Conservation (phyloP, 2,797 vertebrate species). For the Octomys mimax region DNA sequence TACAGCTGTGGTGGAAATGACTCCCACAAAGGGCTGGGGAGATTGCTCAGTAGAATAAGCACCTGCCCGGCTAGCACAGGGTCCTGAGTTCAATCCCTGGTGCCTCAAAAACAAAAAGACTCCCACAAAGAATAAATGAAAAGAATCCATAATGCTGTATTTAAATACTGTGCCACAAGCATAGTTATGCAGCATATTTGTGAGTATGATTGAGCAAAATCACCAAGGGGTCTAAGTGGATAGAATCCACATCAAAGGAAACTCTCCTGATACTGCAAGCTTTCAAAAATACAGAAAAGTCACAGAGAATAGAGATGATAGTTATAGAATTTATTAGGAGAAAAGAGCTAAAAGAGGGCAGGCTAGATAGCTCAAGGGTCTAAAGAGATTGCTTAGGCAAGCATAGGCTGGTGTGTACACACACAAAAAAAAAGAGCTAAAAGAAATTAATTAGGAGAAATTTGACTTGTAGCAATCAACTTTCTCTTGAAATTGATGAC, state of each 20-base stretch:
- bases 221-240: background rate
- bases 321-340: background rate
- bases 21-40: background rate
- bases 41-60: too few relatives aligned
- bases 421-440: accelerated
- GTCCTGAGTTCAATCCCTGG: too few relatives aligned
- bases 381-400: too few relatives aligned
- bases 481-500: background rate
- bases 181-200: background rate
- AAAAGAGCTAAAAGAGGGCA: background rate
- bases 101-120: background rate
- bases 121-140: background rate
- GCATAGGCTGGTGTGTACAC: too few relatives aligned
- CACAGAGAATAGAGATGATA: background rate
- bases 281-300: background rate
- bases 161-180: background rate
- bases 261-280: background rate
- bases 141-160: background rate
- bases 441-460: background rate
- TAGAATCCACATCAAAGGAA: background rate
- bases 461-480: background rate
- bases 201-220: background rate
- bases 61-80: too few relatives aligned
- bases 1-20: background rate
- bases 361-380: too few relatives aligned